These are phyloP conservation scores for Neodiprion fabricii DNA, from an alignment of 1,140 invertebrate species.

Conservation along the genomic window DNA sequence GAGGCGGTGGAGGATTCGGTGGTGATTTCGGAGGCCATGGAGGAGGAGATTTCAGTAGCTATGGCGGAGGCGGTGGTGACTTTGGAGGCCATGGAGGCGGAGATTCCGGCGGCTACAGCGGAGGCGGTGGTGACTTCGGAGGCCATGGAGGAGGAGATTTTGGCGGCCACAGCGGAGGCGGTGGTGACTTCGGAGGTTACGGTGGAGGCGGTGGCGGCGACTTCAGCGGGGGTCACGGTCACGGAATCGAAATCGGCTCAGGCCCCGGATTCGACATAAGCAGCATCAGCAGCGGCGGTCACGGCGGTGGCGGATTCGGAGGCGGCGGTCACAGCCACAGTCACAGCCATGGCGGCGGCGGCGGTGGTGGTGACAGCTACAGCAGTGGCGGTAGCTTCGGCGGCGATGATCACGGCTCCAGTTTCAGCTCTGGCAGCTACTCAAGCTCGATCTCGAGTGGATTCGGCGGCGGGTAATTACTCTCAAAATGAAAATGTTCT, in stretches of 20 bases:
- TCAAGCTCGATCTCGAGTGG: conserved; percentile 36
- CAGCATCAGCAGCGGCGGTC: conserved; percentile 21
- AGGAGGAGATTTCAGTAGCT: conserved; percentile 25
- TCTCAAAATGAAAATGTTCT: too few relatives aligned
- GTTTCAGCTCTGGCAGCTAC: conserved; percentile 26
- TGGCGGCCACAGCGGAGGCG: neutral
- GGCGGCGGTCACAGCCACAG: neutral
- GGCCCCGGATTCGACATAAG: conserved; percentile 8
- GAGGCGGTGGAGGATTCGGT: conserved; percentile 31
- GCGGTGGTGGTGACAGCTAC: conserved; percentile 22
- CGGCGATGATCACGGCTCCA: conserved; percentile 29
- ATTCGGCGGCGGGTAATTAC: conserved; percentile 40
- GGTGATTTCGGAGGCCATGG: conserved; percentile 23
- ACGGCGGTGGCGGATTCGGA: conserved; percentile 18
- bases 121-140: conserved; percentile 22
- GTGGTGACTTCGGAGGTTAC: neutral
- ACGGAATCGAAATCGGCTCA: conserved; percentile 16
- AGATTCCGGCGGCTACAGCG: conserved; percentile 9
- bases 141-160: conserved; percentile 13
- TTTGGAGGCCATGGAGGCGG: conserved; percentile 19
- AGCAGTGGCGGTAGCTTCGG: conserved; percentile 28
- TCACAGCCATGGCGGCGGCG: conserved; percentile 12
- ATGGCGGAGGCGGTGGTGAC: conserved; percentile 20
- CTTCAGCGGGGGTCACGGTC: neutral
- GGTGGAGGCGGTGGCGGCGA: conserved; percentile 11